A percentile compares a stretch with the other conserved stretches of the same genome.
Conservation (phyloP, 2,797 vertebrate genomes). For the Ctenopoma multispine region DNA sequence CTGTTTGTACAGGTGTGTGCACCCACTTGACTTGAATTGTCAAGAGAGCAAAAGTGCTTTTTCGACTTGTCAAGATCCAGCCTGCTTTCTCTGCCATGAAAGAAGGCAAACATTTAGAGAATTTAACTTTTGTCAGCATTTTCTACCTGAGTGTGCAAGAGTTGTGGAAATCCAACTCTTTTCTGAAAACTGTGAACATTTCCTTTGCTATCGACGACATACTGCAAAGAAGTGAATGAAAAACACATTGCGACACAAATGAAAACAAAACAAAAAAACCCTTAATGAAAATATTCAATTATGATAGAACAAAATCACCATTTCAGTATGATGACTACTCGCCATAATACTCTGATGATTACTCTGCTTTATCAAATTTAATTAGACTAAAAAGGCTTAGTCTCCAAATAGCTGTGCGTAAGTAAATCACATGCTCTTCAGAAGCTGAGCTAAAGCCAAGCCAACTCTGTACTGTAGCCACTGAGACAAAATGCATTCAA, state of each 20-base stretch:
- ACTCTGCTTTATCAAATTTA: constrained; percentile 75
- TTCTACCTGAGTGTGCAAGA: constrained; percentile 18
- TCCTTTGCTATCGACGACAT: constrained; percentile 4
- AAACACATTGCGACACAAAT: constrained; percentile 30
- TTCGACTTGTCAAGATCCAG: constrained; percentile 42
- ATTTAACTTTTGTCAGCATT: constrained; percentile 68
- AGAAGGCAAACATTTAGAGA: constrained; percentile 51
- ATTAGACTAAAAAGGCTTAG: constrained; percentile 70
- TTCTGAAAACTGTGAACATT: constrained; percentile 27
- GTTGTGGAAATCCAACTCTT: constrained; percentile 32
- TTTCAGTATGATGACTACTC: constrained; percentile 62
- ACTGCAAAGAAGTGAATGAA: constrained; percentile 15
- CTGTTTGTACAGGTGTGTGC: constrained; percentile 34
- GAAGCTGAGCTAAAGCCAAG: constrained; percentile 58
- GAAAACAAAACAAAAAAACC: background rate
- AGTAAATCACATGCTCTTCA: constrained; percentile 64
- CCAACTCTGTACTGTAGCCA: constrained; percentile 52
- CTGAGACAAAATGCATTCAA: constrained; percentile 72
- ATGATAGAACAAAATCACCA: constrained; percentile 52
- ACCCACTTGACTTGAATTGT: constrained; percentile 46
- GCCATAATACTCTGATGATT: constrained; percentile 70
- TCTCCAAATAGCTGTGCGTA: constrained; percentile 56
- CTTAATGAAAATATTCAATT: constrained; percentile 55
- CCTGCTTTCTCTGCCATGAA: constrained; percentile 48
- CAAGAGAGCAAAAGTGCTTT: constrained; percentile 31